Conservation (phyloP, 1,140 invertebrate species). For the Nasonia giraulti region DNA sequence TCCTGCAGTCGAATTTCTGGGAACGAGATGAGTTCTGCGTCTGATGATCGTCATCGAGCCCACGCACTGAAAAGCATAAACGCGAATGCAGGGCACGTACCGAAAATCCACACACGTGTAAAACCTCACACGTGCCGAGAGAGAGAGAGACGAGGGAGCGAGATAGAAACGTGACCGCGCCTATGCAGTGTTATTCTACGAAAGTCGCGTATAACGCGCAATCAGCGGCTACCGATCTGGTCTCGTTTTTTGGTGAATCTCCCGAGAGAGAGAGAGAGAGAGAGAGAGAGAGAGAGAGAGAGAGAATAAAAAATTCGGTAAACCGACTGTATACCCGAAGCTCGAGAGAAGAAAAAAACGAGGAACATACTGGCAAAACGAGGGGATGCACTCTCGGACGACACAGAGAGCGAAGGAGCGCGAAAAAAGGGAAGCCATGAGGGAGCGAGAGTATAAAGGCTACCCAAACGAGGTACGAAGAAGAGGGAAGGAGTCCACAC, state of each 20-base stretch:
- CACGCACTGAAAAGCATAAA: background rate
- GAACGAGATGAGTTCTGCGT: no score
- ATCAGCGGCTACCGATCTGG: constrained; percentile 8
- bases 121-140: constrained; percentile 50
- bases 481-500: constrained; percentile 43
- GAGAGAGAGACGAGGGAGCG: constrained; percentile 31
- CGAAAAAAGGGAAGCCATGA: constrained; percentile 49
- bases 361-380: background rate
- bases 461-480: constrained; percentile 41
- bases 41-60: constrained; percentile 9
- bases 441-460: background rate
- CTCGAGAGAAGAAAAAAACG: background rate
- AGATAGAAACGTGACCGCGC: background rate
- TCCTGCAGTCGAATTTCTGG: no score
- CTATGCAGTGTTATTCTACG: background rate
- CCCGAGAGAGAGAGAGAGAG: no score
- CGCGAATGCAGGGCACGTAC: background rate
- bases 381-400: background rate
- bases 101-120: constrained; percentile 28
- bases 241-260: background rate
- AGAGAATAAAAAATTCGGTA: background rate
- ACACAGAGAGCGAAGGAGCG: background rate
- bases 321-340: background rate
- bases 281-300: no score
- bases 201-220: background rate